Percentiles rank a stretch among this genome's conserved stretches.
Conservation (phyloP, 2,888 invertebrate genomes). For the Chrysotoxum bicinctum region DNA sequence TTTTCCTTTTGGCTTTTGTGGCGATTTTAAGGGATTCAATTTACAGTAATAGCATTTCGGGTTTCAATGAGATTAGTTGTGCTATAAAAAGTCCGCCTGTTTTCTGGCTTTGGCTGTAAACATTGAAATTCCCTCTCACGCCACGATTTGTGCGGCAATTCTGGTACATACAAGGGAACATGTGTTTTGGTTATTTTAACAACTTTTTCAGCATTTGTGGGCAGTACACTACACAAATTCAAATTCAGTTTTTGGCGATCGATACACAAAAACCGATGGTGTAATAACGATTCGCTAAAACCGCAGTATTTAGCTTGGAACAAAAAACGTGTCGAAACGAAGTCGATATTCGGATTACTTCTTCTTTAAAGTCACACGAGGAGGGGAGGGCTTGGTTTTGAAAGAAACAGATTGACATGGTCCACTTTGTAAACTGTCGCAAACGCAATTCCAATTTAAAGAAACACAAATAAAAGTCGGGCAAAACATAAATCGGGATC, state of each 20-base stretch:
- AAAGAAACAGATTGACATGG: slow-evolving; percentile 41
- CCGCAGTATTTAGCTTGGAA: slow-evolving; percentile 19
- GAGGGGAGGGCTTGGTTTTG: neutral
- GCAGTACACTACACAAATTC: too few species aligned
- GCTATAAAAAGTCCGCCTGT: slow-evolving; percentile 33
- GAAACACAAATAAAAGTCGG: neutral
- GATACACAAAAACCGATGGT: slow-evolving; percentile 33
- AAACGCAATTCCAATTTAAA: slow-evolving; percentile 25
- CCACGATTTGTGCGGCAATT: slow-evolving; percentile 20
- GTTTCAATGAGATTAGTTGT: slow-evolving; percentile 60
- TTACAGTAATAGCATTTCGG: slow-evolving; percentile 61
- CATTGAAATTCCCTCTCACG: slow-evolving; percentile 6
- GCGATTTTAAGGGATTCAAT: slow-evolving; percentile 60
- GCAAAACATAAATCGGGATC: slow-evolving; percentile 9
- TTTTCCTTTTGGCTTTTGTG: slow-evolving; percentile 48
- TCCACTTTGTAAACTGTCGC: slow-evolving; percentile 35
- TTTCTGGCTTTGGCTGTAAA: slow-evolving; percentile 31
- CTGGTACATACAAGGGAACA: slow-evolving; percentile 11
- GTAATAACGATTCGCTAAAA: neutral
- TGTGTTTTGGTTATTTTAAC: slow-evolving; percentile 31
- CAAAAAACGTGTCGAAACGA: neutral
- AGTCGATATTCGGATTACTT: neutral
- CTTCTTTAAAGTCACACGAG: neutral
- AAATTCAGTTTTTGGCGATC: slow-evolving; percentile 50
- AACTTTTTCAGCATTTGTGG: slow-evolving; percentile 18